Evolutionary conservation across 2,113 vertebrate species (phyloP), one percentile per base, ranked within the genome.

Genomic region (Cryptomyrus ogoouensis): DNA sequence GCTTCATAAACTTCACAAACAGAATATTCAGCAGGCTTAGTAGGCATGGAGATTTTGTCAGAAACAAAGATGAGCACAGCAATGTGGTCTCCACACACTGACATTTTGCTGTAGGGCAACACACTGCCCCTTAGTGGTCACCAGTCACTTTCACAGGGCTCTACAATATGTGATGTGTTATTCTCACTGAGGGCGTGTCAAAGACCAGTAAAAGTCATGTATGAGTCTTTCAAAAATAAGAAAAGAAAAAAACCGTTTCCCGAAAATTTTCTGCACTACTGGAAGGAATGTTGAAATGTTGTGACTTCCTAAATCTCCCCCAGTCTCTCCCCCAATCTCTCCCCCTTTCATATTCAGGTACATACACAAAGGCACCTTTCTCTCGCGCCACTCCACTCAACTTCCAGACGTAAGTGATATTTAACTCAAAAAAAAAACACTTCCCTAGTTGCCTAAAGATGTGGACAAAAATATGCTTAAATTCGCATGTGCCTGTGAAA

Each of bases 341-440:
- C 83, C 10, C 17, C 50, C 5, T 24, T 52, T 50, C n/a, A 27
- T 12, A 19, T 24, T 88, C 50, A 39, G 50, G 86, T 88, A 56
- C 21, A 88, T 88, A 56, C 35, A 88, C 87, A 88, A 88, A 66
- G 87, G 15, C 87, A 44, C 56, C 87, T 88, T 88, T 66, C 53
- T 88, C 39, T 88, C 49, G 15, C 49, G 15, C n/a, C 49, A 56
- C 47, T 50, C 21, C 84, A 53, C 42, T 50, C 46, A 86, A 27
- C 83, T 24, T 49, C 85, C 21, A 31, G 85, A 17, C 13, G 12
- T 6, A 9, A 19, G 47, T 31, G 10, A 53, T 3, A 56, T 19
- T 31, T 56, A 24, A 52, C 85, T 6, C 49, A 9, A 86, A 17
- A 50, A 52, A 6, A 52, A n/a, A 31, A 56, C n/a, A 52, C 50